phyloP scores from a whole-genome alignment of 2,113 vertebrate genomes.

The Campylorhamphus procurvoides region DNA sequence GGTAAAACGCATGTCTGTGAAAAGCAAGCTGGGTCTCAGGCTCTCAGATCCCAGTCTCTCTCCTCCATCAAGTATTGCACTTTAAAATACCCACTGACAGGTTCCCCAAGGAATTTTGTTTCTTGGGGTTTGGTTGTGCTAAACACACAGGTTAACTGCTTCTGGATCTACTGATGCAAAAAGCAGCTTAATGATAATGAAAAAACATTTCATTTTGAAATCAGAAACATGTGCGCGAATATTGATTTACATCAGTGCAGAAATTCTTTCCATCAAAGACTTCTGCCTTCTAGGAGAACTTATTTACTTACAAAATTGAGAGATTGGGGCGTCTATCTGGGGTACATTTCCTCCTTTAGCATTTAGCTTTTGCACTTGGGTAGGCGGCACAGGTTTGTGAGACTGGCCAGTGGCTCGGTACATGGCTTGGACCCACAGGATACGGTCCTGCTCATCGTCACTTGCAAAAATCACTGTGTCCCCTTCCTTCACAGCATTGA shows the following conservation, averaged over 20 bases:
- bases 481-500: conserved; percentile 98
- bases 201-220: not conserved
- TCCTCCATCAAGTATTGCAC: conserved; percentile 82
- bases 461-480: conserved; percentile 99
- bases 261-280: conserved; percentile 38
- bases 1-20: not conserved
- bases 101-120: conserved; percentile 33
- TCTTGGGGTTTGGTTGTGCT: conserved; percentile 12
- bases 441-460: conserved; percentile 97
- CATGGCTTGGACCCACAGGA: conserved; percentile 99
- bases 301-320: conserved; percentile 97
- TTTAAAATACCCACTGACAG: conserved; percentile 71
- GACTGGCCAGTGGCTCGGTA: conserved; percentile 97
- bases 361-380: conserved; percentile 98
- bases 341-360: conserved; percentile 91
- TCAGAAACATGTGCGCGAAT: not conserved
- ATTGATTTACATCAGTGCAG: conserved; percentile 40
- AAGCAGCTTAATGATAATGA: conserved; percentile 28
- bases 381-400: conserved; percentile 96
- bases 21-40: conserved; percentile 17
- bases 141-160: conserved; percentile 35
- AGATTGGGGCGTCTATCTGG: conserved; percentile 96
- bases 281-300: conserved; percentile 41
- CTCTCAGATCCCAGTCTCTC: conserved; percentile 23
- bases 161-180: conserved; percentile 45